A percentile compares a stretch with the other conserved stretches of the same genome.
Conservation (phyloP, 1,140 invertebrate species). For the Lysiphlebus fabarum region DNA sequence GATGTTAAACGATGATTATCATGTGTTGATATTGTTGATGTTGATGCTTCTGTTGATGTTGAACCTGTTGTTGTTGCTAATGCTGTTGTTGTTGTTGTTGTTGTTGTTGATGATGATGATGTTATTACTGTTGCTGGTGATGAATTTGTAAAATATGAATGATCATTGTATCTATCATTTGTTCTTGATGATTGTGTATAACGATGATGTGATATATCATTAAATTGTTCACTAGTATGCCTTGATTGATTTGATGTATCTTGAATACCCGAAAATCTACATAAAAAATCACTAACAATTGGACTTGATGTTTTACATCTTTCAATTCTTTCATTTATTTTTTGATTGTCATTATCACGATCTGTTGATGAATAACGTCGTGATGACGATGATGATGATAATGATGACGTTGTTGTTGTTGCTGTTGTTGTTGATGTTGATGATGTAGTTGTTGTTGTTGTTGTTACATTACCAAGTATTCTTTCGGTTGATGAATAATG, state of each 20-base stretch:
- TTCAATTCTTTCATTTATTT: conserved; percentile 38
- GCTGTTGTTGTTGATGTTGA: conserved; percentile 29
- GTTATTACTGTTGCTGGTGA: conserved; percentile 34
- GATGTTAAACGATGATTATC: conserved; percentile 13
- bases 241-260: conserved; percentile 33
- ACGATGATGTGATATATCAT: conserved; percentile 53
- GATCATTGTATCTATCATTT: conserved; percentile 47
- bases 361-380: conserved; percentile 36
- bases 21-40: conserved; percentile 1
- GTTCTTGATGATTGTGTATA: conserved; percentile 54
- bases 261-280: conserved; percentile 36
- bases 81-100: background rate
- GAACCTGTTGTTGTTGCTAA: no score
- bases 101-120: background rate
- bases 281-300: conserved; percentile 33
- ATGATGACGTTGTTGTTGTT: conserved; percentile 15
- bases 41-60: no score
- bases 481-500: conserved; percentile 47
- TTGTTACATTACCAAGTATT: conserved; percentile 25
- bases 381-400: conserved; percentile 14
- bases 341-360: conserved; percentile 40
- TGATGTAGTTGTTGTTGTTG: conserved; percentile 3
- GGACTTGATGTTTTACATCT: conserved; percentile 31
- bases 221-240: conserved; percentile 52
- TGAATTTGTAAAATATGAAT: conserved; percentile 35